A percentile compares a stretch with the other conserved stretches of the same genome.
Conservation (phyloP, 2,888 invertebrate species). For the Monochamus alternatus region DNA sequence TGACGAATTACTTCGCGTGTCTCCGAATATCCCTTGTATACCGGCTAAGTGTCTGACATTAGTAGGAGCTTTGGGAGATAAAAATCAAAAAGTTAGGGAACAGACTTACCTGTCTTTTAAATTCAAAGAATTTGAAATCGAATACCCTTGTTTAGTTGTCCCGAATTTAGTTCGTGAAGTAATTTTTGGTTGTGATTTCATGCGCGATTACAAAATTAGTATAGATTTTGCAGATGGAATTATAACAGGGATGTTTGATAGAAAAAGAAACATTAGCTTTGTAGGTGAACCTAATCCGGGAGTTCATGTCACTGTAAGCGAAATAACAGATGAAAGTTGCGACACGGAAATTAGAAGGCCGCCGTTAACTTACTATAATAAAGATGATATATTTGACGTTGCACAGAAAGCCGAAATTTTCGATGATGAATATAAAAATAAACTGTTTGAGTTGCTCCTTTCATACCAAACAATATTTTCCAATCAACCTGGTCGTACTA, state of each 20-base stretch:
- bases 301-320: neutral
- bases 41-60: neutral
- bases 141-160: neutral
- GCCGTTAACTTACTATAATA: too few species aligned
- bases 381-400: too few species aligned
- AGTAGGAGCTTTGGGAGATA: conserved; percentile 7
- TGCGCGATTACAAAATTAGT: neutral
- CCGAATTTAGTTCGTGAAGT: too few species aligned
- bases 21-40: neutral
- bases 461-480: too few species aligned
- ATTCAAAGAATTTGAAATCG: conserved; percentile 1
- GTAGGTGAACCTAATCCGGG: neutral
- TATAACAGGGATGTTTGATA: neutral
- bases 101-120: neutral
- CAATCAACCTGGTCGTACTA: too few species aligned
- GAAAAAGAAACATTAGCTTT: neutral
- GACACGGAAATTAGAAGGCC: too few species aligned
- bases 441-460: too few species aligned
- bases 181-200: too few species aligned
- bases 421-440: too few species aligned
- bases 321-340: too few species aligned
- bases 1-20: too few species aligned
- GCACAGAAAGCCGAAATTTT: too few species aligned
- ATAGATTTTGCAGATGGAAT: neutral
- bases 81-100: neutral